A percentile compares a stretch with the other conserved stretches of the same genome.
Evolutionary conservation across 1,140 invertebrate species (phyloP).

Genomic region (Drepana arcuata): DNA sequence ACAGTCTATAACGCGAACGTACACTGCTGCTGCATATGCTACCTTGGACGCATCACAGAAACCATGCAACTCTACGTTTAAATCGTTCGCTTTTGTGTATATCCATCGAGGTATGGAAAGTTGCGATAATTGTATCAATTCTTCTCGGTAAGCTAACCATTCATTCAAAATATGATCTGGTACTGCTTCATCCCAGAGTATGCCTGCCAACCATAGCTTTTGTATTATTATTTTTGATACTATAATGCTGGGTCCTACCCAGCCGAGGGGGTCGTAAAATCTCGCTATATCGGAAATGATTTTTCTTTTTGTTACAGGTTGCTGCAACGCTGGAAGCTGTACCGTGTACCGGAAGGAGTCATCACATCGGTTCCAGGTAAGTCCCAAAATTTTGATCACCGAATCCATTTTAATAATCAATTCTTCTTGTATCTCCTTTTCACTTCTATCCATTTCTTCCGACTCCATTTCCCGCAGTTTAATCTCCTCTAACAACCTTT

Average conservation of each 20-base stretch:
- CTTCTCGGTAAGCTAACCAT: no score
- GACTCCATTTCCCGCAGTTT: no score
- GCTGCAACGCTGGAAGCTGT: not conserved
- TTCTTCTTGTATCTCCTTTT: not conserved
- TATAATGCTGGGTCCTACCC: not conserved
- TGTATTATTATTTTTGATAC: not conserved
- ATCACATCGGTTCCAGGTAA: not conserved
- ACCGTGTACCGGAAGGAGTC: not conserved
- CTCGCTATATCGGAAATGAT: not conserved
- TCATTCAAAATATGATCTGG: no score
- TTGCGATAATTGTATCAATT: no score
- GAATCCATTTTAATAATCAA: not conserved
- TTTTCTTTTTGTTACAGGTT: not conserved
- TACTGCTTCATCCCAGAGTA: not conserved
- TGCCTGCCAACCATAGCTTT: not conserved
- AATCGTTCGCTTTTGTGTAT: no score
- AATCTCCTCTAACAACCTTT: no score
- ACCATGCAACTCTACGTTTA: not conserved
- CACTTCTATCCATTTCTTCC: conserved; percentile 5
- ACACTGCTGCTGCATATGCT: not conserved
- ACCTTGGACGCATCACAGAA: not conserved
- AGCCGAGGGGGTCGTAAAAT: not conserved
- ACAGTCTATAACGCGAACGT: no score
- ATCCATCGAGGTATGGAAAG: no score
- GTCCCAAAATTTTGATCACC: not conserved